Conservation (phyloP, 2,113 vertebrate species). For the Porphyrio hochstetteri region DNA sequence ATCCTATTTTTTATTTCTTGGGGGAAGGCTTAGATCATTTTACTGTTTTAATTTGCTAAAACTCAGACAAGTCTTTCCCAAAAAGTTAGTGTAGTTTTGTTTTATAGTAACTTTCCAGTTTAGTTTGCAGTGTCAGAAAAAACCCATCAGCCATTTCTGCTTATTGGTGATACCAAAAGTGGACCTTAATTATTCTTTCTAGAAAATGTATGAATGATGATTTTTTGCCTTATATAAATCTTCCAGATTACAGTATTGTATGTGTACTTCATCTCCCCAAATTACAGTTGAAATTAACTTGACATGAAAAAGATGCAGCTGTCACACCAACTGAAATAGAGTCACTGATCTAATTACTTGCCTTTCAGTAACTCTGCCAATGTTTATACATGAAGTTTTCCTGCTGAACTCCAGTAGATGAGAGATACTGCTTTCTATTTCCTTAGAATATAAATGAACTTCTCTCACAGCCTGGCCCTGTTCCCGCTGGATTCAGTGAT, state of each 20-base stretch:
- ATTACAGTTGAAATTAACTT: conserved; percentile 57
- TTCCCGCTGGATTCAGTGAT: not conserved
- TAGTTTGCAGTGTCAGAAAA: conserved; percentile 54
- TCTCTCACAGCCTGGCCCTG: conserved; percentile 4
- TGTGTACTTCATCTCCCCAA: conserved; percentile 50
- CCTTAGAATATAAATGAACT: conserved; percentile 58
- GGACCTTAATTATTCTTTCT: conserved; percentile 70
- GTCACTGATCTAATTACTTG: conserved; percentile 58
- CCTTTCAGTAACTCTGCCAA: conserved; percentile 67
- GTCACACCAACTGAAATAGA: conserved; percentile 50
- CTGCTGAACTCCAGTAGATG: conserved; percentile 40
- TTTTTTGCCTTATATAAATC: conserved; percentile 79
- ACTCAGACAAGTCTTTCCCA: conserved; percentile 14
- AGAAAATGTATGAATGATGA: conserved; percentile 62
- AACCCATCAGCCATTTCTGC: conserved; percentile 53
- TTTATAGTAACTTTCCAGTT: conserved; percentile 45
- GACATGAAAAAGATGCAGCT: conserved; percentile 53
- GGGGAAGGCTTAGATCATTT: not conserved
- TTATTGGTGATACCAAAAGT: conserved; percentile 67
- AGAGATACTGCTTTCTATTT: conserved; percentile 60
- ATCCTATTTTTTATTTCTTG: conserved; percentile 13
- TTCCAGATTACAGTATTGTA: conserved; percentile 79
- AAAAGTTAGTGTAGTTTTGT: conserved; percentile 17
- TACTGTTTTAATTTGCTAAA: conserved; percentile 48
- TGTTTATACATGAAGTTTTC: conserved; percentile 58